These are phyloP conservation scores for Ascidia mentula DNA, from an alignment of 23 tunicate species.

Conservation along the genomic window DNA sequence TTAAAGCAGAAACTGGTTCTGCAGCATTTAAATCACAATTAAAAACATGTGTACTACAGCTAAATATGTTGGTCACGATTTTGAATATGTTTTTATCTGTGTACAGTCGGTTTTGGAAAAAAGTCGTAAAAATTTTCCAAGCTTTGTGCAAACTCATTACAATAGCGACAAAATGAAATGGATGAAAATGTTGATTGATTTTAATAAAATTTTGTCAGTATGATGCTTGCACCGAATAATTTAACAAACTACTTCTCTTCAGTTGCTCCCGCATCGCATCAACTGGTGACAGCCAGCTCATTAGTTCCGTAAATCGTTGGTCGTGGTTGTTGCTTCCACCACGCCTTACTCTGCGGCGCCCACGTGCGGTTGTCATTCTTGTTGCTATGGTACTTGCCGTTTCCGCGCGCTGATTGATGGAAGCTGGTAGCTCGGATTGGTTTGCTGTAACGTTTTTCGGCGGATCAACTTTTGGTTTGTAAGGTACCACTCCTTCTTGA, in stretches of 20 bases:
- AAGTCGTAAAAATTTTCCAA: no score
- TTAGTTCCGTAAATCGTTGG: constrained; percentile 42
- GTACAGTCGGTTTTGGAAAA: no score
- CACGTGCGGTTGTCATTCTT: constrained; percentile 26
- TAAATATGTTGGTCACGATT: no score
- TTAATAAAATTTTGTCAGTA: neutral
- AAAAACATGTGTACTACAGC: no score
- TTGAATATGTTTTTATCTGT: no score
- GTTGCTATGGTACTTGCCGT: constrained; percentile 54
- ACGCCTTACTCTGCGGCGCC: neutral
- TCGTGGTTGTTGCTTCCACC: constrained; percentile 17
- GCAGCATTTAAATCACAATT: no score
- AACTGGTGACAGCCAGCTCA: constrained; percentile 40
- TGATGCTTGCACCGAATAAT: neutral
- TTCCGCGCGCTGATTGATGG: constrained; percentile 45
- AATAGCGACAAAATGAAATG: no score
- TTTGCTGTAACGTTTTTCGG: neutral
- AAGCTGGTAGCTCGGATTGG: neutral
- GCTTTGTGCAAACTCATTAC: no score
- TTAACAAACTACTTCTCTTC: constrained; percentile 2
- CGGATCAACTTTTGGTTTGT: constrained; percentile 5
- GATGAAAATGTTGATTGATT: neutral
- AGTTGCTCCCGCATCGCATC: constrained; percentile 37
- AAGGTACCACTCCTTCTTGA: neutral
- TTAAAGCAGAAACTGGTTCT: no score